Percentiles rank a stretch among this genome's conserved stretches.
These are phyloP conservation scores for Zaprionus capensis DNA, from an alignment of 1,140 invertebrate genomes.

Conservation along the genomic window DNA sequence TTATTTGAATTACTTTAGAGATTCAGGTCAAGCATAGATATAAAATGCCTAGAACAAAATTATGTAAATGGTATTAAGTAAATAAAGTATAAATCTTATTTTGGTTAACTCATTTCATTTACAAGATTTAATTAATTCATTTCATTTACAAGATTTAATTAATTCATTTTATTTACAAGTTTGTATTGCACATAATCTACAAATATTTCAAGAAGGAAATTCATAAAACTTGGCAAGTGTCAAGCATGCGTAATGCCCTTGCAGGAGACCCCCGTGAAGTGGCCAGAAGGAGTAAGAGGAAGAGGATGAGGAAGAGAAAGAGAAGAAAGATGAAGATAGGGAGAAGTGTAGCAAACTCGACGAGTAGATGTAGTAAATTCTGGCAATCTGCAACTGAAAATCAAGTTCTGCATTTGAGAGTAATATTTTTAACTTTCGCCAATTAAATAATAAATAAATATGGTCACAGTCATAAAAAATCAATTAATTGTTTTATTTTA, in stretches of 20 bases:
- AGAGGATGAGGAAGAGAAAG: not conserved
- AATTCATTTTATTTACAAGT: not conserved
- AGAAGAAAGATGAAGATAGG: not conserved
- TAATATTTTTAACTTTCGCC: conserved; percentile 8
- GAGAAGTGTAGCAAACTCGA: not conserved
- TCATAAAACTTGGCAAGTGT: not conserved
- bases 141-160: not conserved
- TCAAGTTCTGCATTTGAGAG: conserved; percentile 23
- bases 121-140: not conserved
- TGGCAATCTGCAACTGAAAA: conserved; percentile 12
- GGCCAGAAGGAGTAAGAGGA: not conserved
- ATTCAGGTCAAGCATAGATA: no score
- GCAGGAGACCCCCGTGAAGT: not conserved
- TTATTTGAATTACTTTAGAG: no score
- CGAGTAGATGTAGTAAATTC: conserved; percentile 9
- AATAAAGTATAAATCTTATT: no score
- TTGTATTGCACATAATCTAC: not conserved
- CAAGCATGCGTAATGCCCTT: no score
- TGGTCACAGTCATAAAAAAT: conserved; percentile 9
- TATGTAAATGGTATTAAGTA: no score
- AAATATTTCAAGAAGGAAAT: not conserved
- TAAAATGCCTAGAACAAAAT: no score
- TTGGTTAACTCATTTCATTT: not conserved
- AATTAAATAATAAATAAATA: conserved; percentile 23
- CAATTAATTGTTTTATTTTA: conserved; percentile 11